Evolutionary conservation across 2,113 vertebrate species (phyloP), one percentile per base, ranked within the genome.

Genomic region (Capreolus pygargus): DNA sequence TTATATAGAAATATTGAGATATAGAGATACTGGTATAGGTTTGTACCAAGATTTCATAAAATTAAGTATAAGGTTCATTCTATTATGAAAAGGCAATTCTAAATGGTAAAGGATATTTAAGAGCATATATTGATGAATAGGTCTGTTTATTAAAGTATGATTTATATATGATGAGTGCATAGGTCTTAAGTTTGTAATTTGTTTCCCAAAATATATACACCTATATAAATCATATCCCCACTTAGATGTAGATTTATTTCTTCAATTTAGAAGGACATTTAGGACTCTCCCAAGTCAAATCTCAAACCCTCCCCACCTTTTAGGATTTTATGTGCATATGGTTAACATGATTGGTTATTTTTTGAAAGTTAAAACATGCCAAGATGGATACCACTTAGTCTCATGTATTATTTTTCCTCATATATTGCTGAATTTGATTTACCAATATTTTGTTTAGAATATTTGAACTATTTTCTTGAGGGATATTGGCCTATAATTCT

Each of bases 201-300:
- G 8, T 92, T 92, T 89, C 23, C 33, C 8, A 55, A 97, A 95
- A 89, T 25, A 16, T 57, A 58, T 7, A 13, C 3, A 50, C 27
- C 6, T 6, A 25, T 21, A 11, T 36, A 64, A 8, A 0, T 6
- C 27, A n/a, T 5, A n/a, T 7, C 14, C 5, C 36, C n/a, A 47
- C 14, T 5, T 39, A 45, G 6, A 67, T 3, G 1, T 14, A 78
- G 47, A 50, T 52, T 47, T 74, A 30, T 74, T 74, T 47, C 30
- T 39, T 89, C 27, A 36, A 13, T n/a, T 61, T n/a, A 78, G 16
- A 92, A 58, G 15, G 16, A 58, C 33, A 1, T 43, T n/a, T 1
- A 50, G 3, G 11, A 84, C 15, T 58, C 64, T 86, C 78, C 4
- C 4, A 61, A 76, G 64, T 83, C 61, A 70, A 28, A 70, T 36